Evolutionary conservation across 2,113 vertebrate species (phyloP).

Genomic region (Paedocypris sp.): DNA sequence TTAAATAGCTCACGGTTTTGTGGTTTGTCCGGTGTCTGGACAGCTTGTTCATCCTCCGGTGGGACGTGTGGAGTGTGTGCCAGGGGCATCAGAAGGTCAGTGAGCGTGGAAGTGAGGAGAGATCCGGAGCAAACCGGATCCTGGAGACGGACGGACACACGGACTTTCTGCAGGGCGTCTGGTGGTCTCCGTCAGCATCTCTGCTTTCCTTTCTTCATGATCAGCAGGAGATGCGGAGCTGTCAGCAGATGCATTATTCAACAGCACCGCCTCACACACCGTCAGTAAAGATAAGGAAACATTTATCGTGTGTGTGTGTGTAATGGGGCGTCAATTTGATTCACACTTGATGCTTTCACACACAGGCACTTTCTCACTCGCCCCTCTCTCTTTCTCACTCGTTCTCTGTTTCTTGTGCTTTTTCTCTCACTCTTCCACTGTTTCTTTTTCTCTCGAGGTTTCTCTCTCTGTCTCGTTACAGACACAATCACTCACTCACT

Average conservation of each 20-base stretch:
- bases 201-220: background rate
- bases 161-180: slow-evolving; percentile 2
- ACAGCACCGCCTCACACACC: background rate
- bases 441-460: too few species aligned
- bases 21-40: background rate
- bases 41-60: slow-evolving; percentile 10
- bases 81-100: background rate
- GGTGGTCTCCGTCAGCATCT: background rate
- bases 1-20: too few species aligned
- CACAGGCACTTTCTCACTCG: background rate
- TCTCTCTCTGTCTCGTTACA: too few species aligned
- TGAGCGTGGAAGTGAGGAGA: background rate
- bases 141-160: slow-evolving; percentile 19
- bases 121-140: slow-evolving; percentile 27
- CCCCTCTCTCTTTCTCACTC: background rate
- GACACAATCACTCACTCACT: too few species aligned
- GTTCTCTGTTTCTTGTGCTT: background rate
- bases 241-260: slow-evolving; percentile 24
- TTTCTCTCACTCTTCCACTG: too few species aligned
- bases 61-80: too few species aligned
- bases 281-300: background rate
- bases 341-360: background rate
- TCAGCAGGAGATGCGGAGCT: background rate
- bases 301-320: background rate
- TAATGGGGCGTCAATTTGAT: background rate